Evolutionary conservation across 2,797 vertebrate species (phyloP), one percentile per base, ranked within the genome.

Genomic region (Neoniphon sammara): DNA sequence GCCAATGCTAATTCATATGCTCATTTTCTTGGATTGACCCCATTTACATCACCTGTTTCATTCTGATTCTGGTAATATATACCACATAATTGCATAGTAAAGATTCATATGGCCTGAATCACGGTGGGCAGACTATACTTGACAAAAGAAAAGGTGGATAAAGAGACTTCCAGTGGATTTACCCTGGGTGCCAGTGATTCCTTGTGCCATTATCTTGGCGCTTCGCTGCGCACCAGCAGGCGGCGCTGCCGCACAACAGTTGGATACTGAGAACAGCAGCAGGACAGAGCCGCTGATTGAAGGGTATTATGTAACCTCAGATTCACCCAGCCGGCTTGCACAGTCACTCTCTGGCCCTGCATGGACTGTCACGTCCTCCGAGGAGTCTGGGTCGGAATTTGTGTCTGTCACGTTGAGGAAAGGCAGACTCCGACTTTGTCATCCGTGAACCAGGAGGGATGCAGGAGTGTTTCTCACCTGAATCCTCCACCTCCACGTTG

Each of bases 341-440:
- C 44, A 75, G 75, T 81, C 80, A 74, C 75, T 58, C n/a, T 58
- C 17, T 88, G 83, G 83, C 83, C 85, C 66, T 27, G 42, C 36
- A 0, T 1, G 66, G 63, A 8, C 76, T 0, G 56, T 34, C 77
- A 65, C 68, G 1, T 72, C 75, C 72, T 47, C 34, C 6, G 2
- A 0, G 9, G 25, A 53, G 66, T 69, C 70, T 4, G 11, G 31
- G 8, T 27, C 50, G 58, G 55, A 52, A 54, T 66, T 54, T 20
- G 6, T 21, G 34, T 66, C 70, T 23, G 61, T 77, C 78, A 73
- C 49, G 20, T 4, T 1, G 49, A 69, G 60, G 69, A 59, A 42
- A 60, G 3, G 34, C 23, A 44, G 42, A 44, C 42, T 44, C 42
- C 12, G 12, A 11, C 12, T 3, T 11, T 42, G 39, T 11, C 39